Base-by-base conservation (phyloP, 2,888 invertebrate species). In the Trachelus tabidus region DNA sequence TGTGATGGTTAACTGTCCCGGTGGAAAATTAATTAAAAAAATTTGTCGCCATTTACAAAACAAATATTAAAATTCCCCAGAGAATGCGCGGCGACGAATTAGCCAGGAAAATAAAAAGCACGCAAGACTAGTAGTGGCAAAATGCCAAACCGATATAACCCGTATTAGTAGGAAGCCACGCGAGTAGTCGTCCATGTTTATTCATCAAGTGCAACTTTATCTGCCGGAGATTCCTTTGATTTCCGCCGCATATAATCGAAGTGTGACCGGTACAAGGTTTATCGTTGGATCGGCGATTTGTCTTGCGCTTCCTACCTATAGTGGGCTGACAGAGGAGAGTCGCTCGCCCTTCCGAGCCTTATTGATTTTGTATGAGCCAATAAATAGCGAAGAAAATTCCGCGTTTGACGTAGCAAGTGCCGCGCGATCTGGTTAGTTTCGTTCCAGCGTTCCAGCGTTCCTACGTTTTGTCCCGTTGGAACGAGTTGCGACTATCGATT, bases 311-410 rank as follows among this genome's bases (percentile, higher is more conserved):
- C 79, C 71, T 15, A 12, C 30, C 33, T 33, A 33, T 9, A 71
- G 71, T n/a, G 71, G 33, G 4, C 71, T 33, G 23, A 75, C 23
- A 75, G 37, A 37, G 30, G 37, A 37, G 30, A 75, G 75, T 75
- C 11, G 37, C 30, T 56, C 40, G 30, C 34, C 74, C 37, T 34
- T 68, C 69, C n/a, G 73, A 77, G 79, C 76, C 84, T 83, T 84
- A 82, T 83, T 85, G 83, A 85, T 85, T 86, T 86, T 84, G 81
- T 82, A 84, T 83, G 81, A 86, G 82, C 81, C 81, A 79, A 83
- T 85, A 79, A 83, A 82, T 73, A 79, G 12, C 76, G 56, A 74
- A 75, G 76, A 79, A 81, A 81, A 81, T 82, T 80, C 80, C 82
- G 78, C 76, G 73, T 80, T 80, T 80, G 77, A 68, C 75, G 71